Conservation (phyloP, 2,888 invertebrate genomes). For the Autographa gamma region DNA sequence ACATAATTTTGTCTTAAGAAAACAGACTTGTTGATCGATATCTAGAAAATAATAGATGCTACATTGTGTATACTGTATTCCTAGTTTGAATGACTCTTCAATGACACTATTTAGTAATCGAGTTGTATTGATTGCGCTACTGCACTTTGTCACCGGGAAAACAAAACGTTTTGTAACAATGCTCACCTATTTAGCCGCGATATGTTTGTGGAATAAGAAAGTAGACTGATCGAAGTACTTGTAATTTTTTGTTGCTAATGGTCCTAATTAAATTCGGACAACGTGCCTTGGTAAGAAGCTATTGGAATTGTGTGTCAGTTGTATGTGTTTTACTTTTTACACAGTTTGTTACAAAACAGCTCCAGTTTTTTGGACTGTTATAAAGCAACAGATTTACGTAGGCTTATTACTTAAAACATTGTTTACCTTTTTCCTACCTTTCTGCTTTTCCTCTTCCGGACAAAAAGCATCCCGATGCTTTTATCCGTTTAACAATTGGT, state of each 20-base stretch:
- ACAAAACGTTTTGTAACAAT: constrained; percentile 37
- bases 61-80: background rate
- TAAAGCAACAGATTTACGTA: background rate
- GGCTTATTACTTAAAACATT: background rate
- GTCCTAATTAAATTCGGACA: background rate
- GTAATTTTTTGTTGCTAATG: background rate
- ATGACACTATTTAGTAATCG: background rate
- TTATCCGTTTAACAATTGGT: too few relatives aligned
- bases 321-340: background rate
- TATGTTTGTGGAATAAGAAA: constrained; percentile 16
- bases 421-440: background rate
- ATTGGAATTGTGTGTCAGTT: background rate
- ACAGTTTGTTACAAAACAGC: background rate
- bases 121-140: constrained; percentile 13
- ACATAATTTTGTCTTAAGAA: too few relatives aligned
- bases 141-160: constrained; percentile 8
- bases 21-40: background rate
- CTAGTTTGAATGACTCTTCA: background rate
- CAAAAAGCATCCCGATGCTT: too few relatives aligned
- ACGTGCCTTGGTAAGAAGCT: background rate
- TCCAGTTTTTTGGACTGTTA: background rate
- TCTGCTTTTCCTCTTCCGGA: background rate
- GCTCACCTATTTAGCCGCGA: constrained; percentile 26
- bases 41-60: background rate
- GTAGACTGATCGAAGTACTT: constrained; percentile 9